A percentile compares a stretch with the other conserved stretches of the same genome.
phyloP scores from a whole-genome alignment of 1,140 invertebrate species.

The Lasioglossum albipes region DNA sequence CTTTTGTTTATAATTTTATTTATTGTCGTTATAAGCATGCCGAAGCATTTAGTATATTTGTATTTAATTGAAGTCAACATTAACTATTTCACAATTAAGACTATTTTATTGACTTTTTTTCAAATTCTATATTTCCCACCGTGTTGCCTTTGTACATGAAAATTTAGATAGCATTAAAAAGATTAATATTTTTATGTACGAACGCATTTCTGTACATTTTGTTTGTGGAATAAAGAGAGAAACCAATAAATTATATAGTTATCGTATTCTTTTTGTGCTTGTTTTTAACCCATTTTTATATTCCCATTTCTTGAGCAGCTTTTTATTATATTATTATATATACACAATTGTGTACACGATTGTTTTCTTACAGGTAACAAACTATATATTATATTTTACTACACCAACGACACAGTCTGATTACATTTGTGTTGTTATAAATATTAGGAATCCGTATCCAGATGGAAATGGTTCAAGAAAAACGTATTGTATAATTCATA shows the following conservation, averaged over 20 bases:
- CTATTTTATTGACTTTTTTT: constrained; percentile 7
- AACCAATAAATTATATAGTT: constrained; percentile 59
- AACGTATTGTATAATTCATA: constrained; percentile 25
- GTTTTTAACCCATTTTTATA: constrained; percentile 63
- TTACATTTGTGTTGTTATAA: constrained; percentile 52
- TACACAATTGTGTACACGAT: constrained; percentile 44
- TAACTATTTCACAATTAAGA: neutral
- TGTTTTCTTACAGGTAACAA: constrained; percentile 59
- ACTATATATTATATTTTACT: constrained; percentile 41
- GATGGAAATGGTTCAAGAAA: constrained; percentile 5
- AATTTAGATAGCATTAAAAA: constrained; percentile 29
- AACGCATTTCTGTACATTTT: constrained; percentile 71
- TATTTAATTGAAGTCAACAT: constrained; percentile 21
- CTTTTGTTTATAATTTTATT: constrained; percentile 49
- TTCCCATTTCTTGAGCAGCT: constrained; percentile 45
- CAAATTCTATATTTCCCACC: constrained; percentile 21
- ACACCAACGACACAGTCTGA: constrained; percentile 32
- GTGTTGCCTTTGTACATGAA: constrained; percentile 46
- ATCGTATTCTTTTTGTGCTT: constrained; percentile 67
- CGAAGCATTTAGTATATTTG: constrained; percentile 33
- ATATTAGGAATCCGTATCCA: constrained; percentile 42
- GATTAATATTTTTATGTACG: constrained; percentile 65
- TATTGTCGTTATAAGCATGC: constrained; percentile 52
- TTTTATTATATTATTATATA: constrained; percentile 53
- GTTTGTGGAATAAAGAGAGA: constrained; percentile 74